A percentile compares a stretch with the other conserved stretches of the same genome.
Conservation (phyloP, 2,797 vertebrate genomes). For the Enteromius thamalakanensis region DNA sequence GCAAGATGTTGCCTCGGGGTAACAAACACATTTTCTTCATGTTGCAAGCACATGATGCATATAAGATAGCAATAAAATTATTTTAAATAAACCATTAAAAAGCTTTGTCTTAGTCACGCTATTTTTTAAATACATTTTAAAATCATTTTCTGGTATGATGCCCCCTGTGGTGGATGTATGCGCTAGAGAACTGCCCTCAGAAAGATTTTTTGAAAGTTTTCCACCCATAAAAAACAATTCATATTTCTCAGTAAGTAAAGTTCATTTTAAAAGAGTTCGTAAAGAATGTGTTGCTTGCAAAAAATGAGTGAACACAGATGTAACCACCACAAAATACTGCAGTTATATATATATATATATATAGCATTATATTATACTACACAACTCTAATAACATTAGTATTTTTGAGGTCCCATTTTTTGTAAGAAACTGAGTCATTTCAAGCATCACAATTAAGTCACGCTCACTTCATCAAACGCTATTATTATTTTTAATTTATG, state of each 20-base stretch:
- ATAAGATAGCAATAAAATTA: constrained; percentile 9
- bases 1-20: constrained; percentile 12
- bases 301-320: not conserved
- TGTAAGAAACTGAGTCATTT: not conserved
- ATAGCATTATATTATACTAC: not conserved
- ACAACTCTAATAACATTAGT: not conserved
- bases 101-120: constrained; percentile 2
- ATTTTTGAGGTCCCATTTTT: not conserved
- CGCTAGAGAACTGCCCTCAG: not conserved
- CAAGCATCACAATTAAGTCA: not conserved
- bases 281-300: not conserved
- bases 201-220: not conserved
- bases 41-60: constrained; percentile 29
- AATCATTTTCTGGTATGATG: not conserved
- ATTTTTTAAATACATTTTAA: constrained; percentile 10
- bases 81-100: constrained; percentile 37
- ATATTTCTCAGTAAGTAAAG: not conserved
- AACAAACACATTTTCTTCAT: constrained; percentile 37
- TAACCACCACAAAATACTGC: not conserved
- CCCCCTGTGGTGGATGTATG: not conserved
- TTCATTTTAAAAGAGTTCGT: constrained; percentile 5
- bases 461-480: not conserved
- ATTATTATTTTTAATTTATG: constrained; percentile 12
- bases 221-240: not conserved
- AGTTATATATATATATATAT: not conserved